These are phyloP conservation scores for Boulengeromyrus knoepffleri DNA, from an alignment of 2,113 vertebrate genomes.

Conservation along the genomic window DNA sequence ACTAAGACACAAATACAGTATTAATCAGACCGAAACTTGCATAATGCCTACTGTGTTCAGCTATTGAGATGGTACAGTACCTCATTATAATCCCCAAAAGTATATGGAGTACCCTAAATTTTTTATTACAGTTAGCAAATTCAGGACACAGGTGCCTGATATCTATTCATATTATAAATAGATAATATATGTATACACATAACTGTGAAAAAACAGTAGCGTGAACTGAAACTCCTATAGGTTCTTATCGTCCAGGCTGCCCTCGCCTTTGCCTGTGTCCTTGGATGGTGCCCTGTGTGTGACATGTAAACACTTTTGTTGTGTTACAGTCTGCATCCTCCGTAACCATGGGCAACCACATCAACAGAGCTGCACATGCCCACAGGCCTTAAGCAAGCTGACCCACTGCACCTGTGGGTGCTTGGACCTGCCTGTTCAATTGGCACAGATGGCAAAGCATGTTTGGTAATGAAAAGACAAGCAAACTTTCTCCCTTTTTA, in stretches of 20 bases:
- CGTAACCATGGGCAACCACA: constrained; percentile 7
- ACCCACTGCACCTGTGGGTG: background rate
- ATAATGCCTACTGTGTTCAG: background rate
- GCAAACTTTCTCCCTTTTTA: background rate
- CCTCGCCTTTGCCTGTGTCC: background rate
- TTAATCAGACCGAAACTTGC: background rate
- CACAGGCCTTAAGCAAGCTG: background rate
- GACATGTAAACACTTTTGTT: background rate
- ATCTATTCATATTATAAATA: background rate
- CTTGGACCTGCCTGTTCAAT: background rate
- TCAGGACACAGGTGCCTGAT: background rate
- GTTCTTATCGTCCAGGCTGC: background rate
- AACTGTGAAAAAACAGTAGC: background rate
- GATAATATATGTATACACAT: background rate
- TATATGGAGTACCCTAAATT: background rate
- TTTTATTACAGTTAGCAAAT: background rate
- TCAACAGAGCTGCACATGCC: constrained; percentile 3
- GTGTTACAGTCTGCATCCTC: background rate
- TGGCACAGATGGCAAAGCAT: background rate
- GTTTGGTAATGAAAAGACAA: background rate
- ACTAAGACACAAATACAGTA: background rate
- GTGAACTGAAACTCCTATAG: background rate
- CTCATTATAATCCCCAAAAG: background rate
- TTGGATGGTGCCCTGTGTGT: background rate
- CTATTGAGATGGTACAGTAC: background rate